A percentile compares a stretch with the other conserved stretches of the same genome.
phyloP scores from a whole-genome alignment of 1,140 invertebrate genomes.

The Zaprionus vittiger region DNA sequence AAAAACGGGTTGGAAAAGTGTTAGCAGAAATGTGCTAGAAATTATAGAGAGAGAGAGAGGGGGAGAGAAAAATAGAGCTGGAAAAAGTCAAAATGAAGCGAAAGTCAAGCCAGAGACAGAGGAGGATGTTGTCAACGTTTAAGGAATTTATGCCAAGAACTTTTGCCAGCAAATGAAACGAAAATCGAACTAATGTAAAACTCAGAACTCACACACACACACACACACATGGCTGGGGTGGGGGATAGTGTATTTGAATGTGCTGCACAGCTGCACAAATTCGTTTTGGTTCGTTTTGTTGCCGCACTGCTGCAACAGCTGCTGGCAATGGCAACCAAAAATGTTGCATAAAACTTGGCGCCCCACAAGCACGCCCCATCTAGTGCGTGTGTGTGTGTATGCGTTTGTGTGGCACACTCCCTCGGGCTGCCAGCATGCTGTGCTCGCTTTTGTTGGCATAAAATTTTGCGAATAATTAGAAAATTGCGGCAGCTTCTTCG shows the following conservation, averaged over 20 bases:
- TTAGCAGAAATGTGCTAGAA: conserved; percentile 8
- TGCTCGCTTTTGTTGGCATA: conserved; percentile 74
- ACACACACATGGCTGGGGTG: neutral
- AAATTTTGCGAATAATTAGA: conserved; percentile 83
- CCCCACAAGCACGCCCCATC: conserved; percentile 22
- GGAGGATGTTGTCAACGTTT: conserved; percentile 41
- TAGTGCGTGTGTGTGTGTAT: conserved; percentile 14
- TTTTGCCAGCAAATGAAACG: conserved; percentile 70
- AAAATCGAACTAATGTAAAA: conserved; percentile 79
- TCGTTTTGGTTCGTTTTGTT: conserved; percentile 61
- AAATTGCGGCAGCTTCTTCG: conserved; percentile 76
- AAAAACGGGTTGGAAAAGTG: conserved; percentile 15
- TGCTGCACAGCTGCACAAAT: conserved; percentile 64
- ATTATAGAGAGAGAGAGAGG: neutral
- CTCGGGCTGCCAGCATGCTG: conserved; percentile 31
- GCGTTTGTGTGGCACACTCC: neutral
- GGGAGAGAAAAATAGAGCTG: neutral
- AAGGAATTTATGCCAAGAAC: conserved; percentile 61
- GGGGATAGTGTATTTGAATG: conserved; percentile 8
- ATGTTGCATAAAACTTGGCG: conserved; percentile 74
- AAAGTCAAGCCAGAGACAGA: neutral
- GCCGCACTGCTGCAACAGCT: conserved; percentile 62
- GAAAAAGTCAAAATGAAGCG: neutral
- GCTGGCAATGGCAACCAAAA: conserved; percentile 47
- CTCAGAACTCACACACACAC: conserved; percentile 46